Conservation (phyloP, 1,140 invertebrate species). For the Eufriesea mexicana region DNA sequence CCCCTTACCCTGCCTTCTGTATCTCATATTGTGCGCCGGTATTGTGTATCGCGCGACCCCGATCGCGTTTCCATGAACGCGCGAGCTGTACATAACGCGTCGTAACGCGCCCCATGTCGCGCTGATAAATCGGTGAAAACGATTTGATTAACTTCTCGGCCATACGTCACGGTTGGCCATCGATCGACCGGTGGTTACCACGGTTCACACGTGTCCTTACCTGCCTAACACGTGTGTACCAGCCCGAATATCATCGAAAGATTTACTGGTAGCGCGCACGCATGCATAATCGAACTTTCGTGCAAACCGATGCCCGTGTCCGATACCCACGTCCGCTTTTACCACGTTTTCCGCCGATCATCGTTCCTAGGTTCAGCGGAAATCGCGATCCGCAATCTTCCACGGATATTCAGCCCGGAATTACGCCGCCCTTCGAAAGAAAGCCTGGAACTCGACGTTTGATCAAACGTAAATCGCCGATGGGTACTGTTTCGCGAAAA, state of each 20-base stretch:
- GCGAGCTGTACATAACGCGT: neutral
- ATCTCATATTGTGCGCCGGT: conserved; percentile 24
- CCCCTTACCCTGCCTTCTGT: neutral
- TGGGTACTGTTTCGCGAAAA: neutral
- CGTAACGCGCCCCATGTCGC: neutral
- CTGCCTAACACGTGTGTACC: conserved; percentile 33
- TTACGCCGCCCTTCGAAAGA: neutral
- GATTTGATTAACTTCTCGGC: conserved; percentile 67
- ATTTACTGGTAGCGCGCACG: conserved; percentile 46
- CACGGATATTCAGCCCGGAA: neutral
- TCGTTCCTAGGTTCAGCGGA: neutral
- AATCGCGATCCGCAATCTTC: neutral
- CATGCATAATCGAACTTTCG: conserved; percentile 39
- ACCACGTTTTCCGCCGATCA: neutral
- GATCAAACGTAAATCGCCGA: neutral
- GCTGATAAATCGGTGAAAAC: conserved; percentile 66
- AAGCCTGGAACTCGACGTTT: neutral
- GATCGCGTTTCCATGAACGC: conserved; percentile 14
- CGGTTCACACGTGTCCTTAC: conserved; percentile 65
- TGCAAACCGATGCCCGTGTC: neutral
- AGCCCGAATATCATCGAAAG: conserved; percentile 38
- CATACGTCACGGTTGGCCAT: conserved; percentile 49
- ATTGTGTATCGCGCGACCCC: conserved; percentile 31
- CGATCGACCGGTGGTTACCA: conserved; percentile 55
- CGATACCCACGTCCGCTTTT: conserved; percentile 9